Percentiles rank a stretch among this genome's conserved stretches.
Evolutionary conservation across 2,797 vertebrate species (phyloP).

Genomic region (Argyrosomus regius): DNA sequence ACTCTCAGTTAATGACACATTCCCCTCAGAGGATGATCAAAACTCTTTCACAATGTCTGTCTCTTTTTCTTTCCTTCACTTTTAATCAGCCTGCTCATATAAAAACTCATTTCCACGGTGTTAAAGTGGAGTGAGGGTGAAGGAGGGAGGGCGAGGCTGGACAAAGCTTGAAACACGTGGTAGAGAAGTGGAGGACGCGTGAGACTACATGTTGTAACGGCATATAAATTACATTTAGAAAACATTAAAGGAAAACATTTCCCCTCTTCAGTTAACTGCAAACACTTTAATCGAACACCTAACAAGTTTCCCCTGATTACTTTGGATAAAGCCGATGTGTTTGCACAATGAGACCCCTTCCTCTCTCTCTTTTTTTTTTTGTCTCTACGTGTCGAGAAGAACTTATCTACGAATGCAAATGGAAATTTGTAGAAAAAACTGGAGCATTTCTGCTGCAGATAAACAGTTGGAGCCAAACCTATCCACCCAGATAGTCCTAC

Average conservation of each 20-base stretch:
- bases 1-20: not conserved
- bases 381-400: conserved; percentile 2
- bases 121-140: not conserved
- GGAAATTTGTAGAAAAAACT: conserved; percentile 56
- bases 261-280: not conserved
- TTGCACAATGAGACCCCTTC: not conserved
- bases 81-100: conserved; percentile 19
- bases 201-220: conserved; percentile 4
- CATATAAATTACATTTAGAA: not conserved
- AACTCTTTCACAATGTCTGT: conserved; percentile 6
- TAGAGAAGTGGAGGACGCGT: not conserved
- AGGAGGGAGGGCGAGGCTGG: not conserved
- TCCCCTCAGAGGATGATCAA: conserved; percentile 2
- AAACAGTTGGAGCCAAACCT: conserved; percentile 65
- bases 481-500: conserved; percentile 74
- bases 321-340: not conserved
- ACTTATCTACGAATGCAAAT: conserved; percentile 60
- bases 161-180: conserved; percentile 12
- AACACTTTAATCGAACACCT: conserved; percentile 19
- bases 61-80: not conserved
- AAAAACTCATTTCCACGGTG: conserved; percentile 2
- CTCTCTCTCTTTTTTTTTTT: not conserved
- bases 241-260: not conserved
- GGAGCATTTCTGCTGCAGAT: conserved; percentile 76
- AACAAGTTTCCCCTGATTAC: not conserved